Percentiles rank a stretch among this genome's conserved stretches.
These are phyloP conservation scores for Lycophotia porphyrea DNA, from an alignment of 2,888 invertebrate species.

Conservation along the genomic window DNA sequence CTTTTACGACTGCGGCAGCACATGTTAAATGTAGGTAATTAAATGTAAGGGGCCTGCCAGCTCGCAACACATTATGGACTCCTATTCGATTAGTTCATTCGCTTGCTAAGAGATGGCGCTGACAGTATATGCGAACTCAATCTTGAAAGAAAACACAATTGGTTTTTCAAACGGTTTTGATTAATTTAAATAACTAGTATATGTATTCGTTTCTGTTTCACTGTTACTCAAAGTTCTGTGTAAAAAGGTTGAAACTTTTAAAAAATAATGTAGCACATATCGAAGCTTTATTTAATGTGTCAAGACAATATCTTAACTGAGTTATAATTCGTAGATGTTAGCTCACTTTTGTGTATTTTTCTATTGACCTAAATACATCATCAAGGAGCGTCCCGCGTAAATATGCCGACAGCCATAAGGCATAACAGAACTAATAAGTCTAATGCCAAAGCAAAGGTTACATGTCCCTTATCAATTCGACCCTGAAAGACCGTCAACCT, in stretches of 20 bases:
- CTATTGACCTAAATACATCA: slow-evolving; percentile 5
- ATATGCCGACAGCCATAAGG: slow-evolving; percentile 27
- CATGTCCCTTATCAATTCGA: slow-evolving; percentile 73
- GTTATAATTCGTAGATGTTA: background rate
- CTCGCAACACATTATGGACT: slow-evolving; percentile 24
- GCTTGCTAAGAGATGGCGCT: slow-evolving; percentile 52
- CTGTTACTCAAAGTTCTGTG: background rate
- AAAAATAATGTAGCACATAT: background rate
- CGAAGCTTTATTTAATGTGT: background rate
- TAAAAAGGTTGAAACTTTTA: too few species aligned
- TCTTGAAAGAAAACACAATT: background rate
- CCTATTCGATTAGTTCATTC: slow-evolving; percentile 6
- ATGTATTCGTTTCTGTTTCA: background rate
- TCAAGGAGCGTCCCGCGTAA: slow-evolving; percentile 29
- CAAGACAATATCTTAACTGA: background rate
- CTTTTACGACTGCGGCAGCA: slow-evolving; percentile 42
- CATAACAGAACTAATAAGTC: slow-evolving; percentile 55
- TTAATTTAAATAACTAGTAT: background rate
- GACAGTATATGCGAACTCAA: background rate
- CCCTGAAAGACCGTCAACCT: slow-evolving; percentile 76
- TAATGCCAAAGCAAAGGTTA: slow-evolving; percentile 66
- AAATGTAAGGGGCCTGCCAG: slow-evolving; percentile 36
- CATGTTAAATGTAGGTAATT: slow-evolving; percentile 46
- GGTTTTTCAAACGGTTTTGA: background rate
- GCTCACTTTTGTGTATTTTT: background rate